Conservation (phyloP, 1,140 invertebrate species). For the Danaus melanippus region DNA sequence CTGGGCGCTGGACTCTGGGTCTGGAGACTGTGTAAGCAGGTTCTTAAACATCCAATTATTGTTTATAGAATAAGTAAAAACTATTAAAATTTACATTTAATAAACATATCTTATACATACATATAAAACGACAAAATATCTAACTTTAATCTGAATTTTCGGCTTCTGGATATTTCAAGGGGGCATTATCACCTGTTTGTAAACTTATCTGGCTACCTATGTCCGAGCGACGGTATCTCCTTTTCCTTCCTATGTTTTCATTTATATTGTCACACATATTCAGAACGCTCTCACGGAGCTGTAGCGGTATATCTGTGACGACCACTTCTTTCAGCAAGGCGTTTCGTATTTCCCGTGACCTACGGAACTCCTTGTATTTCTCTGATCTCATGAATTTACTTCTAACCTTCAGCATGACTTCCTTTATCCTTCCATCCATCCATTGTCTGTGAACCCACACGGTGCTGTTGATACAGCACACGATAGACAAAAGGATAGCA, state of each 20-base stretch:
- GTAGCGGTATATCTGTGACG: constrained; percentile 45
- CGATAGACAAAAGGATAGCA: constrained; percentile 26
- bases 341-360: constrained; percentile 34
- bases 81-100: too few species aligned
- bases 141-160: too few species aligned
- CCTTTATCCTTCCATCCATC: constrained; percentile 20
- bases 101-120: too few species aligned
- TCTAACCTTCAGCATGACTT: constrained; percentile 4
- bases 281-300: constrained; percentile 40
- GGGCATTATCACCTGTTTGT: constrained; percentile 1
- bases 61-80: too few species aligned
- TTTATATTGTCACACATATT: constrained; percentile 44
- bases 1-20: too few species aligned
- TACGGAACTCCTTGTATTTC: constrained; percentile 12
- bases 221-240: constrained; percentile 34
- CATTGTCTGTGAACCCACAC: constrained; percentile 27
- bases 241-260: constrained; percentile 38
- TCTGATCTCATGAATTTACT: constrained; percentile 19
- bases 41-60: too few species aligned
- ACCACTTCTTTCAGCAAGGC: constrained; percentile 45
- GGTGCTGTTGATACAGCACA: constrained; percentile 30
- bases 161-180: too few species aligned
- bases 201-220: constrained; percentile 38
- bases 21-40: too few species aligned
- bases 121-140: too few species aligned